Conservation (phyloP, 2,888 invertebrate genomes). For the Dastarcus helophoroides region DNA sequence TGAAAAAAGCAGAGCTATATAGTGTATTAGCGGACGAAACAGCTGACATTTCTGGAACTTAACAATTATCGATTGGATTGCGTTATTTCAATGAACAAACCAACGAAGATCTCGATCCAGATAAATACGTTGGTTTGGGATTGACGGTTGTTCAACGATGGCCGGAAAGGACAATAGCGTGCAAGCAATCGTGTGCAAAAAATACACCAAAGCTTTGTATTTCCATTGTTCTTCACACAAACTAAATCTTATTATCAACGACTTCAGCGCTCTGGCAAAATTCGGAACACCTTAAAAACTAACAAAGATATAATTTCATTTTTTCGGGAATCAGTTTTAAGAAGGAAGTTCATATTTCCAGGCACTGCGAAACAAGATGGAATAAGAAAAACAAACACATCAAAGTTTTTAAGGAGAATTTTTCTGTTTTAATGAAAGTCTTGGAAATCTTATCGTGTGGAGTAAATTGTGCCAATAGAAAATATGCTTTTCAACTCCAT, state of each 20-base stretch:
- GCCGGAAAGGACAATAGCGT: no score
- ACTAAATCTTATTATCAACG: slow-evolving; percentile 21
- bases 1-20: slow-evolving; percentile 16
- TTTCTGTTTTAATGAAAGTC: slow-evolving; percentile 16
- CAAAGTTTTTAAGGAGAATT: slow-evolving; percentile 18
- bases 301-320: slow-evolving; percentile 7
- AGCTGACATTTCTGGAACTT: slow-evolving; percentile 18
- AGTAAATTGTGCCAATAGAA: slow-evolving; percentile 1
- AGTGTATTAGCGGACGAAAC: slow-evolving; percentile 19
- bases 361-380: slow-evolving; percentile 17
- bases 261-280: no score
- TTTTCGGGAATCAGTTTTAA: slow-evolving; percentile 21
- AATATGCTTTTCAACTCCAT: slow-evolving; percentile 16
- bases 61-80: slow-evolving; percentile 20
- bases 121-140: slow-evolving; percentile 19
- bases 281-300: no score
- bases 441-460: slow-evolving; percentile 16
- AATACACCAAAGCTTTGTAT: slow-evolving; percentile 17
- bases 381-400: slow-evolving; percentile 15
- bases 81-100: slow-evolving; percentile 18
- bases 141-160: slow-evolving; percentile 21
- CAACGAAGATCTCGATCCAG: slow-evolving; percentile 12
- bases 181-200: slow-evolving; percentile 16
- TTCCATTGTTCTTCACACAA: slow-evolving; percentile 21
- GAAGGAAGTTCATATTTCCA: slow-evolving; percentile 18